phyloP scores from a whole-genome alignment of 2,797 vertebrate genomes.

The Sebastes glaucus region DNA sequence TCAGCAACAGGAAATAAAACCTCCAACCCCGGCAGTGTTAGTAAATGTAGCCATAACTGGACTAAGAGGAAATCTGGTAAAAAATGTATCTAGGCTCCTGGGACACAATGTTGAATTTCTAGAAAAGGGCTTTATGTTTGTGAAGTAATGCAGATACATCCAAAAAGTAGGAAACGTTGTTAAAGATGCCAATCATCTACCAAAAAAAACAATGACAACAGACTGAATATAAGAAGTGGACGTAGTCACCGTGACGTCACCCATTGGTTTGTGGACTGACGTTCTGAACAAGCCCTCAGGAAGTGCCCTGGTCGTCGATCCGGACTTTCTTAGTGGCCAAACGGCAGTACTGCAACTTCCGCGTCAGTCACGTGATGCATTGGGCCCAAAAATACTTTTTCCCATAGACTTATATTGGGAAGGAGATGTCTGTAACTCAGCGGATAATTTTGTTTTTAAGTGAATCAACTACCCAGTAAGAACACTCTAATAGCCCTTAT shows the following conservation, averaged over 20 bases:
- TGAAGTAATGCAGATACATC: not conserved
- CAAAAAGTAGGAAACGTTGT: not conserved
- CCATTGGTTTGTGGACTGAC: not conserved
- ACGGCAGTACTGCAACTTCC: too few relatives aligned
- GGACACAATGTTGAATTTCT: not conserved
- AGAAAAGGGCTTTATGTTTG: not conserved
- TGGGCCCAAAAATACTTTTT: too few relatives aligned
- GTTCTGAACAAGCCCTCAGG: too few relatives aligned
- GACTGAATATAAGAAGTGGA: not conserved
- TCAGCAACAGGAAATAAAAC: not conserved
- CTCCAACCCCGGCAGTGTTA: not conserved
- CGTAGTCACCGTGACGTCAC: not conserved
- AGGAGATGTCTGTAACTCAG: too few relatives aligned
- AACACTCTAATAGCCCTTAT: too few relatives aligned
- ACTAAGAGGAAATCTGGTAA: not conserved
- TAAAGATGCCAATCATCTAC: not conserved
- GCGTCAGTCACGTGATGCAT: too few relatives aligned
- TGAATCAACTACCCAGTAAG: too few relatives aligned
- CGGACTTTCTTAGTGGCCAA: too few relatives aligned
- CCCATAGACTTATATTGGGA: too few relatives aligned
- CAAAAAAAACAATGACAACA: not conserved
- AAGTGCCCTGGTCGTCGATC: too few relatives aligned
- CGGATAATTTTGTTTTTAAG: too few relatives aligned
- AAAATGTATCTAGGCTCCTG: not conserved
- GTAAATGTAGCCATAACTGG: not conserved